Base-by-base conservation (phyloP, 2,113 vertebrate species). In the Perca flavescens region DNA sequence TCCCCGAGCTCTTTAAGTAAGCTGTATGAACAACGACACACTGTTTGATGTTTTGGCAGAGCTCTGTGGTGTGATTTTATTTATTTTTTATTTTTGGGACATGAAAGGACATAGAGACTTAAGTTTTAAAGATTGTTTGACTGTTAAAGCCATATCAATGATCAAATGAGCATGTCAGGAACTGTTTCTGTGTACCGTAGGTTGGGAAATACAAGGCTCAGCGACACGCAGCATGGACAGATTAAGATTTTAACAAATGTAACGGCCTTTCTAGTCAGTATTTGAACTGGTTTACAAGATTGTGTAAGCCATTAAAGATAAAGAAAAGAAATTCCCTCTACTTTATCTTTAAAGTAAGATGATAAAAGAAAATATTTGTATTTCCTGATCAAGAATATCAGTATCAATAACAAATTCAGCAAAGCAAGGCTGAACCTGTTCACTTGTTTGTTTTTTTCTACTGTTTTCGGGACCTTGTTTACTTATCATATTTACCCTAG, bases 1-100 rank as follows among this genome's bases (percentile, higher is more conserved):
- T 90, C 85, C 85, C 86, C 6, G 11, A 86, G 85, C 86, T 90
- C 81, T 90, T 89, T 83, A 89, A 85, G 67, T 69, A 83, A 88
- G 77, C 82, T 80, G 78, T 67, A 82, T 76, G 83, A 79, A 89
- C 77, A 77, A 66, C 77, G 40, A 79, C 86, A 82, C 43, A 75
- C 77, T 74, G 69, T 88, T 86, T 90, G 88, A 87, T 81, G 83
- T 89, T 84, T 78, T 86, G 74, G 83, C 86, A 61, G 60, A 63
- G 56, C 6, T 47, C 50, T 84, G 34, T 63, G 77, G 28, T 79
- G 14, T 10, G 40, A 40, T 40, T 40, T 11, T 73, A 43, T 22
- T 75, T 6, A 34, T 19, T 53, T 66, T 64, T 54, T 17, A 46
- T 57, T 43, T 63, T 28, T 58, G 57, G 80, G 56, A 82, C 80